Evolutionary conservation across 2,888 invertebrate genomes (phyloP), one percentile per base, ranked within the genome.

Genomic region (Gnatocerus cornutus): DNA sequence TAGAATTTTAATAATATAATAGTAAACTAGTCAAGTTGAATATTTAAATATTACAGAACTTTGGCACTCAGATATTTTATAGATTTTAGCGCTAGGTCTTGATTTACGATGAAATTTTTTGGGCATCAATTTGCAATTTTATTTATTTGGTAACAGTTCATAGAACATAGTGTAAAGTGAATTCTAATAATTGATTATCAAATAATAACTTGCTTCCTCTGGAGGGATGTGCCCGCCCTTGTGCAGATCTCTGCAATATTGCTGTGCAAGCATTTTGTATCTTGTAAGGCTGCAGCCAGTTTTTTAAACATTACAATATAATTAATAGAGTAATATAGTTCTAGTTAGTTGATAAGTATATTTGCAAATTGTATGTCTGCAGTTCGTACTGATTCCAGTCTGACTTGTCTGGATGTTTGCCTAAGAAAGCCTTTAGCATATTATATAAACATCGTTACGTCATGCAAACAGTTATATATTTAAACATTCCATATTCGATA

Each of bases 341-440:
- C 78, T 77, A 80, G 80, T 77, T 81, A 80, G 82, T 80, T 79
- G 71, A 71, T 81, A 81, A 81, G 79, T 78, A 77, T 73, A 80
- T 81, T 81, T 79, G 80, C 80, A 79, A 79, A 80, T 78, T 80
- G 79, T 79, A 79, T 79, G 78, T 80, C 79, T 79, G 79, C 80
- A 80, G 76, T 77, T 80, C 77, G 79, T 81, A 81, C 81, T 80
- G 82, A 83, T 83, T 83, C 82, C 83, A 79, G 82, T 80, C 74
- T 75, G 75, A 76, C 66, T 75, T 71, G 75, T 79, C 82, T 81
- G 83, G 82, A 83, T 82, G 82, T 83, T 82, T 81, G 84, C 83
- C 83, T 84, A 83, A 83, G 80, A 79, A 79, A 83, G 84, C 84
- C 84, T 84, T 83, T 83, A 83, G 83, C 79, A 79, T 82, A 79